Conservation (phyloP, 2,797 vertebrate species). For the Sebastes minor region DNA sequence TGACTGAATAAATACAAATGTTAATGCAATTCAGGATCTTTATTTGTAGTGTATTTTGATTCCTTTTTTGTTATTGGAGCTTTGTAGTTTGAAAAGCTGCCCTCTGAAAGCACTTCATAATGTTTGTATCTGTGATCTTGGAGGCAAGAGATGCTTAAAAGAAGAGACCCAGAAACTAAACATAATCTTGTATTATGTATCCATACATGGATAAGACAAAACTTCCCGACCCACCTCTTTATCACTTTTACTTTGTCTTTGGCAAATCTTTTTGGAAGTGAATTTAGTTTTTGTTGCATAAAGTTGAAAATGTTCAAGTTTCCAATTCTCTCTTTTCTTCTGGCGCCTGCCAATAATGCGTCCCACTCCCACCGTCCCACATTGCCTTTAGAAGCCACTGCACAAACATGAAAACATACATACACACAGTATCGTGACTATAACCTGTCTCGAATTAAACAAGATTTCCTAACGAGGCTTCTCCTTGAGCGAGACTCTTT, state of each 20-base stretch:
- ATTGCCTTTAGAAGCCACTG: not conserved
- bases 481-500: too few species aligned
- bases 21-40: not conserved
- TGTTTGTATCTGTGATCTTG: not conserved
- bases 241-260: not conserved
- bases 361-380: not conserved
- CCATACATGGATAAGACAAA: not conserved
- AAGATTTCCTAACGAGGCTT: too few species aligned
- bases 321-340: not conserved
- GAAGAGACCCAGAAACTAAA: not conserved
- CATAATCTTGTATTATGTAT: not conserved
- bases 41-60: not conserved
- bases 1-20: not conserved
- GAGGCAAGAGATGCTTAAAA: not conserved
- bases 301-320: not conserved
- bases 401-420: too few species aligned
- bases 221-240: not conserved
- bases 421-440: too few species aligned
- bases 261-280: not conserved
- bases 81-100: not conserved
- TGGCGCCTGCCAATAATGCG: fast-evolving
- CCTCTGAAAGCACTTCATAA: not conserved
- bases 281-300: not conserved
- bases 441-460: too few species aligned
- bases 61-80: not conserved